Evolutionary conservation across 2,888 invertebrate species (phyloP), one percentile per base, ranked within the genome.

Genomic region (Digitonthophagus gazella): DNA sequence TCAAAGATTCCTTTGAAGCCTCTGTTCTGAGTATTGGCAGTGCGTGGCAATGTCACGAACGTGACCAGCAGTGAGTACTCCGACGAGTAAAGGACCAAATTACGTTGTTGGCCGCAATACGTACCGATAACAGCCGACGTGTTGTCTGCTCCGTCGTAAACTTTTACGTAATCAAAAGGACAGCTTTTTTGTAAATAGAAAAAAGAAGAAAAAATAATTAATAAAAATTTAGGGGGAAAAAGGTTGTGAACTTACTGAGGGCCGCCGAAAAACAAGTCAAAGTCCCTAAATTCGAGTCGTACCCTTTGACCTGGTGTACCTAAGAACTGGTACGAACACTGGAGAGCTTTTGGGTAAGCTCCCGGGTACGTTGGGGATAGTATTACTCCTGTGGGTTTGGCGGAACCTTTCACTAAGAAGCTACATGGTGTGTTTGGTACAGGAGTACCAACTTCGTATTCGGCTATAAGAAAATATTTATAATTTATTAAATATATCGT

Each of bases 341-440:
- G 88, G 80, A 97, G 89, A 84, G 96, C 94, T 86, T 98, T 98
- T 75, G 99, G 98, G 86, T 99, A 99, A 79, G 96, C 93, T 76
- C 99, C 99, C 72, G 99, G 99, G 87, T 99, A 99, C 72, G 99
- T 99, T 72, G 98, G 98, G 70, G 98, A 97, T 79, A 96, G 87
- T 79, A 99, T 91, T 80, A 90, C 89, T 67, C 98, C 98, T 73
- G 90, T 91, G 80, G 90, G 90, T 77, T 87, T 88, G 68, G 83
- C 83, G 78, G 87, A 87, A 74, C 90, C 89, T 80, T 93, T 90
- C 80, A 96, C 92, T 80, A 91, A 90, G 85, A 93, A 95, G 81
- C 93, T 93, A 87, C 97, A 98, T 78, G 93, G 89, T 71, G 92
- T 90, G 80, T 92, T 91, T 75, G 93, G 92, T 74, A 93, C 89